Evolutionary conservation across 2,113 vertebrate genomes (phyloP), one percentile per base, ranked within the genome.

Genomic region (Cheirogaleus medius): DNA sequence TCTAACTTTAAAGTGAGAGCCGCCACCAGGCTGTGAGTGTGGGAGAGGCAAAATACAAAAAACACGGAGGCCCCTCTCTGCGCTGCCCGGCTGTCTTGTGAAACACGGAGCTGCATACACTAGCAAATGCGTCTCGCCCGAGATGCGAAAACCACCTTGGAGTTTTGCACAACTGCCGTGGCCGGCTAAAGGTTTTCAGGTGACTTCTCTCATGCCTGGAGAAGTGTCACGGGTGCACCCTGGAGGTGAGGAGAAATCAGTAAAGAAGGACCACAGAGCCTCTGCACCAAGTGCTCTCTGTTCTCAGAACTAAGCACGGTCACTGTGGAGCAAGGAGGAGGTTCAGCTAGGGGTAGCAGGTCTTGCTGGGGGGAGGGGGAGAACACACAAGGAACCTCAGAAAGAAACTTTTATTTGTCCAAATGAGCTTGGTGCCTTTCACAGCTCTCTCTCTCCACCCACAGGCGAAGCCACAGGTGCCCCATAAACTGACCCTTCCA

Each of bases 1-100:
- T 93, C 95, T 81, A 21, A 95, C 95, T 97, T 97, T 96, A 93
- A 97, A 97, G 96, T 73, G 47, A 87, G 94, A 96, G 95, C 95
- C 64, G 80, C 94, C 93, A 77, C 86, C 91, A 81, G 91, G 93
- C 96, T 17, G 2, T 0, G 1, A 93, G 86, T 87, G 91, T 96
- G 96, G 95, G 91, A 97, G 96, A 91, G 83, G 76, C 8, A 0
- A 60, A 42, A n/a, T 5, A 66, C 32, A 92, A 69, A 81, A 84
- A 92, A 32, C 52, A 27, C 3, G 0, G 86, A 90, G 89, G 91
- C 78, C 92, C 86, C 74, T 66, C 68, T 92, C 29, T 0, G 73
- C 66, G 10, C 82, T 56, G 44, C 78, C 69, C 44, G 6, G 54
- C 85, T 92, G 21, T 39, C 88, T 88, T 91, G 85, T 94, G 93